Base-by-base conservation (phyloP, 2,888 invertebrate species). In the Chymomyza procnemis region DNA sequence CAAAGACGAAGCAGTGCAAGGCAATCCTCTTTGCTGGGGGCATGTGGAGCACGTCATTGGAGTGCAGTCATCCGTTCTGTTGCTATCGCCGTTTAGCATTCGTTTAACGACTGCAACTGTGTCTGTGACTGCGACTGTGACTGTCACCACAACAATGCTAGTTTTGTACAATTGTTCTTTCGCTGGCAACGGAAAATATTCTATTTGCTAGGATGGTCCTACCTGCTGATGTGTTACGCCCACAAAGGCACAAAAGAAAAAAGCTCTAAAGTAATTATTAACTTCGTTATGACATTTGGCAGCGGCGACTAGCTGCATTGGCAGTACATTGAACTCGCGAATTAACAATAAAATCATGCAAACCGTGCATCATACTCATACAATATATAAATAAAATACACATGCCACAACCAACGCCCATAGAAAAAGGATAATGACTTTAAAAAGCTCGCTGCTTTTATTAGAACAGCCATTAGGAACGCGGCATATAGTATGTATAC, bases 251-350 rank as follows among this genome's bases (percentile, higher is more conserved):
- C n/a, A n/a, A 48, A 14, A 50, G 5, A 50, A 50, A 16, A 47
- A 47, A 47, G 18, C 50, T 8, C 50, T 14, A 19, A 71, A 73
- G 79, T 81, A 81, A 86, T 86, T 81, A 85, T 75, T 77, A 72
- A 73, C 68, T 54, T 55, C 66, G 72, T 87, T 78, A 84, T 87
- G 71, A 34, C 57, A 34, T 59, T 41, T 41, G 12, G 34, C 3
- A 0, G 18, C 54, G 66, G 46, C 67, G 60, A 54, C 71, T 41
- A n/a, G 21, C 41, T 62, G 22, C 22, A 34, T 26, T 14, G 61
- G 59, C 71, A 79, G 83, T 85, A 87, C 87, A 71, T 82, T 83
- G 87, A 85, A 85, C 83, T 78, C 54, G 22, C 63, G 74, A 82
- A 78, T 85, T 82, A 78, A 74, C 82, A 77, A 81, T 74, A 67